Percentiles rank a stretch among this genome's conserved stretches.
Conservation (phyloP, 2,113 vertebrate species). For the Gavia stellata region DNA sequence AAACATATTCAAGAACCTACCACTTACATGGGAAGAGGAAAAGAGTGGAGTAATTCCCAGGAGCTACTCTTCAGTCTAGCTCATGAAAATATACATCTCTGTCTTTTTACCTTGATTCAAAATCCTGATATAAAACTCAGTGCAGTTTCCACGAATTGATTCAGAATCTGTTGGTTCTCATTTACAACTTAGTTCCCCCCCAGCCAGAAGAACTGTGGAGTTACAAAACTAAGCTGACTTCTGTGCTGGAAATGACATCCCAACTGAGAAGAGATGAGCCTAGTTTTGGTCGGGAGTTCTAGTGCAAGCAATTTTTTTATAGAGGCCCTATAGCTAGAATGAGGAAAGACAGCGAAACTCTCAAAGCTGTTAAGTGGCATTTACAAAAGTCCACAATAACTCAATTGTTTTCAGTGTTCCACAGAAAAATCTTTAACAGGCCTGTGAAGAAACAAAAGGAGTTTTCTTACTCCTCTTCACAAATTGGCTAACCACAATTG, state of each 20-base stretch:
- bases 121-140: neutral
- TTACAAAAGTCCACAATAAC: neutral
- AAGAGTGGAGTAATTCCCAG: neutral
- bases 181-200: neutral
- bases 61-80: neutral
- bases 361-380: neutral
- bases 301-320: neutral
- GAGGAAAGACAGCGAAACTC: neutral
- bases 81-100: neutral
- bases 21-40: neutral
- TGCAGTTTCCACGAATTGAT: neutral
- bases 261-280: neutral
- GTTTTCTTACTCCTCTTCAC: neutral
- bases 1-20: neutral
- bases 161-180: neutral
- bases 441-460: neutral
- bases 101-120: neutral
- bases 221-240: neutral
- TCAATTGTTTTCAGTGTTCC: neutral
- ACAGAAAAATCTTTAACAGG: neutral
- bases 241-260: neutral
- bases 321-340: neutral
- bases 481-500: neutral
- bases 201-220: neutral
- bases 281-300: neutral